These are phyloP conservation scores for Barnardius zonarius DNA, from an alignment of 2,113 vertebrate species.

Conservation along the genomic window DNA sequence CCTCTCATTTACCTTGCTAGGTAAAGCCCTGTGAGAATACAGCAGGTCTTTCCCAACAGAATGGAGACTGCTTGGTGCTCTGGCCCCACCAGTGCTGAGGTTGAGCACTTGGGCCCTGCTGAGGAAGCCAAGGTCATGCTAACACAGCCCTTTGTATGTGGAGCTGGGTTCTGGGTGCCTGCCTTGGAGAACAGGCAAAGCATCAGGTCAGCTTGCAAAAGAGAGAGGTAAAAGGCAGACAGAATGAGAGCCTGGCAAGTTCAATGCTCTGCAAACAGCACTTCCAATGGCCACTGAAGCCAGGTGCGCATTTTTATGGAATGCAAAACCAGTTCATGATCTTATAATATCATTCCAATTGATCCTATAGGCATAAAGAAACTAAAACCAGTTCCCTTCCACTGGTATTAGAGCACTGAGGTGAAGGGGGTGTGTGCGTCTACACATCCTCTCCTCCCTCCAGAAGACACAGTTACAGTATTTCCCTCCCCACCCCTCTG, in stretches of 20 bases:
- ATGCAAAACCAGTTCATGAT: neutral
- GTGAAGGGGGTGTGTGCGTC: neutral
- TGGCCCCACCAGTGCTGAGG: accelerated
- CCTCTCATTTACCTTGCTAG: neutral
- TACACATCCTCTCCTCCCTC: neutral
- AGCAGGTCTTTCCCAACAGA: neutral
- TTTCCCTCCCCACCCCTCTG: neutral
- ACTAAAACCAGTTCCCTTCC: neutral
- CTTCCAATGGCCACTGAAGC: neutral
- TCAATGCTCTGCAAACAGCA: neutral
- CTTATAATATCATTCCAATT: neutral
- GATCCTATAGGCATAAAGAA: neutral
- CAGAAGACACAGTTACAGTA: neutral
- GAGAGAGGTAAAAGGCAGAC: neutral
- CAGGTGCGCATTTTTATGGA: neutral
- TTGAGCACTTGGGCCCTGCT: neutral
- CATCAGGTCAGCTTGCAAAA: neutral
- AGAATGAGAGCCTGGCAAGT: neutral
- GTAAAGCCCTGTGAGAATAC: neutral
- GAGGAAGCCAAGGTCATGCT: neutral
- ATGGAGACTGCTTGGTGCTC: neutral
- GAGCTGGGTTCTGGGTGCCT: neutral
- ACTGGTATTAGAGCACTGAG: neutral
- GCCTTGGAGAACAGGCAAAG: neutral
- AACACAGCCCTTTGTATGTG: neutral